phyloP scores from a whole-genome alignment of 2,888 invertebrate genomes.

The Electrophaes corylata region DNA sequence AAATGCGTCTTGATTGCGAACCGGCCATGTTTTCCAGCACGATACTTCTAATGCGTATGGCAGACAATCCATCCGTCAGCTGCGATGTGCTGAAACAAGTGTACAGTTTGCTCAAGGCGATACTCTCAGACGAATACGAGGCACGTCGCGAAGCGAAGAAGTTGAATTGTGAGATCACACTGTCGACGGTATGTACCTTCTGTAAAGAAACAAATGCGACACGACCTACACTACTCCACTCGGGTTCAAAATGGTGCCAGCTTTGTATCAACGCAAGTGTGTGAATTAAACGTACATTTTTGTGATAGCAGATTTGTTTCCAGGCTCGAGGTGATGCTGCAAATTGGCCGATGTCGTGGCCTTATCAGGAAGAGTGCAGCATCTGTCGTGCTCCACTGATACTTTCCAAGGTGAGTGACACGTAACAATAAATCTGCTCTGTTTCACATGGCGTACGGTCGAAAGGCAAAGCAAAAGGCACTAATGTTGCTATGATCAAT shows the following conservation, averaged over 20 bases:
- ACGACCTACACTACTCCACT: no score
- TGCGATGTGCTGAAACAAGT: slow-evolving; percentile 84
- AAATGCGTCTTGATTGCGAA: slow-evolving; percentile 92
- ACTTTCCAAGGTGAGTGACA: slow-evolving; percentile 44
- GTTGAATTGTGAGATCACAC: slow-evolving; percentile 1
- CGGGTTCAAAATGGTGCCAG: no score
- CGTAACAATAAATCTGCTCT: not conserved
- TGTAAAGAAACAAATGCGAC: no score
- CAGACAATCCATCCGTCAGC: slow-evolving; percentile 85
- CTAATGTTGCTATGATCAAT: no score
- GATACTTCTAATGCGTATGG: slow-evolving; percentile 90
- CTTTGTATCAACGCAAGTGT: no score
- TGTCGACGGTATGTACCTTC: not conserved
- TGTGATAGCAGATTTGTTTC: not conserved
- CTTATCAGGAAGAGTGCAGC: slow-evolving; percentile 28
- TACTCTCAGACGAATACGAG: slow-evolving; percentile 45
- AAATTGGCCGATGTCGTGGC: slow-evolving; percentile 17
- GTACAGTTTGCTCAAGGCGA: slow-evolving; percentile 77
- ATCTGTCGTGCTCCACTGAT: slow-evolving; percentile 26
- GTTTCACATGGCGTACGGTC: not conserved
- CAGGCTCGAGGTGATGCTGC: not conserved
- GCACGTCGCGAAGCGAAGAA: not conserved
- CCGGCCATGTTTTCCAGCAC: slow-evolving; percentile 96
- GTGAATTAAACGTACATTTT: not conserved
- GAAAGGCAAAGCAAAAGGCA: no score